A percentile compares a stretch with the other conserved stretches of the same genome.
Evolutionary conservation across 2,113 vertebrate species (phyloP).

Genomic region (Triplophysa tibetana): DNA sequence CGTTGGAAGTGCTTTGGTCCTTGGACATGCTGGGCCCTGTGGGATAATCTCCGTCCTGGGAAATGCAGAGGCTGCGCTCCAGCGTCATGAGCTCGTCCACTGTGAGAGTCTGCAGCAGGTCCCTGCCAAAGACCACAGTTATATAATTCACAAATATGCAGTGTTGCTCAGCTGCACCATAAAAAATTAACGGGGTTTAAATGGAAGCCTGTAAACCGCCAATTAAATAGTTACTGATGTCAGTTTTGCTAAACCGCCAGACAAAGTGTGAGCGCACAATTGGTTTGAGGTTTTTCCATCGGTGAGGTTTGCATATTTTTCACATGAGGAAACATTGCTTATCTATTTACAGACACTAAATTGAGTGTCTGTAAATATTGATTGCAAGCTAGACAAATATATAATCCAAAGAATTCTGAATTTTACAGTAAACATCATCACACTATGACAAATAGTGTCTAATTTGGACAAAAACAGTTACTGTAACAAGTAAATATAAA

Average conservation of each 20-base stretch:
- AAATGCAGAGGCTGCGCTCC: slow-evolving; percentile 91
- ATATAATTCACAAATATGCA: neutral
- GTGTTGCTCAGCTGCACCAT: neutral
- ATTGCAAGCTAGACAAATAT: too few species aligned
- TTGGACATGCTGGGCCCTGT: slow-evolving; percentile 56
- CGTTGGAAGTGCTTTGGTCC: slow-evolving; percentile 59
- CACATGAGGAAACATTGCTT: neutral
- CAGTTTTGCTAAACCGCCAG: neutral
- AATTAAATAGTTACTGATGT: neutral
- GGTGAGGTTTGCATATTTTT: neutral
- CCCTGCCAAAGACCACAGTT: slow-evolving; percentile 70
- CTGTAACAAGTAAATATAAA: too few species aligned
- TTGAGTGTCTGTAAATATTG: too few species aligned
- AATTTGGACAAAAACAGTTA: neutral
- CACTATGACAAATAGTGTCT: too few species aligned
- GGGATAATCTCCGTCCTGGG: slow-evolving; percentile 83
- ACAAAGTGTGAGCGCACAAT: neutral
- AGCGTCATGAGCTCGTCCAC: slow-evolving; percentile 86
- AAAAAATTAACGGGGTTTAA: neutral
- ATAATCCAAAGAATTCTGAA: too few species aligned
- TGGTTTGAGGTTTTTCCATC: neutral
- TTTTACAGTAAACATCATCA: too few species aligned
- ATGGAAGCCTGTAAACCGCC: neutral
- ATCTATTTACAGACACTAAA: too few species aligned
- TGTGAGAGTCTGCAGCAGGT: slow-evolving; percentile 88